These are phyloP conservation scores for Cyanistes caeruleus DNA, from an alignment of 2,113 vertebrate species.

Conservation along the genomic window DNA sequence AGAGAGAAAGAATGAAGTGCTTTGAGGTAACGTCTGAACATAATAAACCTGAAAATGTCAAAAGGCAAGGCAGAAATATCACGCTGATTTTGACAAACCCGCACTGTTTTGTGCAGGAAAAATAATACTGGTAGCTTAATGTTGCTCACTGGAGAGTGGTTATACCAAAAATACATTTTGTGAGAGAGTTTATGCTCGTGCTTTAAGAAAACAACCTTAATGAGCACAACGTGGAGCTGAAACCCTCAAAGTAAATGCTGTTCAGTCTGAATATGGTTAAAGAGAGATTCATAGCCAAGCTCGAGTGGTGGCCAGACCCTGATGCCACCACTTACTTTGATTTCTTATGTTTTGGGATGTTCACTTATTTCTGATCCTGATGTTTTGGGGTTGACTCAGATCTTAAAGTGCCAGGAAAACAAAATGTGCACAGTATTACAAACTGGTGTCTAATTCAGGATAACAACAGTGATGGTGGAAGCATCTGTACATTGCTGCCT, in stretches of 20 bases:
- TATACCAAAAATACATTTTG: neutral
- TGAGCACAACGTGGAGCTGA: neutral
- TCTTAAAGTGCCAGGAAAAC: neutral
- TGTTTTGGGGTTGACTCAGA: neutral
- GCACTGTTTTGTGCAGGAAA: neutral
- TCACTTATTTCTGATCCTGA: neutral
- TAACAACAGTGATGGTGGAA: neutral
- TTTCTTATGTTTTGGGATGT: neutral
- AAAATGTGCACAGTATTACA: neutral
- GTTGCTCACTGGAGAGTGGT: neutral
- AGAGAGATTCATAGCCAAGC: neutral
- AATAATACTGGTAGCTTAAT: neutral
- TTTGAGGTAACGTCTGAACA: neutral
- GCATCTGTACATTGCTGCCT: neutral
- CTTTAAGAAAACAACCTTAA: neutral
- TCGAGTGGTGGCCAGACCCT: neutral
- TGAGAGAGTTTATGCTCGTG: neutral
- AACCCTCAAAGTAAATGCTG: neutral
- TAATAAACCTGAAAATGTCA: conserved; percentile 22
- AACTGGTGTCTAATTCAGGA: neutral
- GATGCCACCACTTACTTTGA: neutral
- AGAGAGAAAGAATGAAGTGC: neutral
- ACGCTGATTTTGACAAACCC: neutral
- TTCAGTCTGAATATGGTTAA: neutral
- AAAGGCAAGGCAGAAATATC: conserved; percentile 4